Evolutionary conservation across 2,797 vertebrate genomes (phyloP), one percentile per base, ranked within the genome.

Genomic region (Myripristis murdjan): DNA sequence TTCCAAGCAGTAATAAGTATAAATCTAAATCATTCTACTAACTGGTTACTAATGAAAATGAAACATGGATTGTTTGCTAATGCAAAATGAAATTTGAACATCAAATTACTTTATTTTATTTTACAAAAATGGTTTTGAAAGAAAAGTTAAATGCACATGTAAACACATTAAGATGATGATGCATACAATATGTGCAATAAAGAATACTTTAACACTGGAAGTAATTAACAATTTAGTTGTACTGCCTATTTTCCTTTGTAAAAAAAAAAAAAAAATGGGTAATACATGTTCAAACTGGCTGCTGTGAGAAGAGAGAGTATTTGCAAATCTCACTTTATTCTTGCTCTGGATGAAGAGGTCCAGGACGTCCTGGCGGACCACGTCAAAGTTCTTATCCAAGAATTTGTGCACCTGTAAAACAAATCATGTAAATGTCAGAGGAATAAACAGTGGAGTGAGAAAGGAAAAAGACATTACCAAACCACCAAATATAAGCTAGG

Each of bases 341-440:
- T 94, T 97, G 91, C 98, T 99, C 80, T 94, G 94, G 64, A 95
- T 73, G 69, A 99, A 99, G 31, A 99, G 91, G 18, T 99, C 97
- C 63, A 99, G 86, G 35, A 99, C 97, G 0, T 99, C 98, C 86
- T 98, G 97, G 5, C 97, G 97, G 35, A 99, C 97, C 61, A 96
- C 95, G 82, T 99, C 97, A 0, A 97, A 97, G 85, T 99, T 99
- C 87, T 99, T 99, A 83, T 99, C 97, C 90, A 99, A 82, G 83
- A 99, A 99, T 70, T 98, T 99, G 84, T 98, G 95, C 56, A 99
- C 97, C 98, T 99, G 75, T 41, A 59, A 16, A 48, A 79, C 22
- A 84, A 51, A 75, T 39, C 0, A 70, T 53, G 53, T 39, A 61
- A 28, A 11, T 3, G 9, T 49, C 9, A 28, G 26, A 22, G 22